Percentiles rank a stretch among this genome's conserved stretches.
phyloP scores from a whole-genome alignment of 2,888 invertebrate species.

The Dryococelus australis region DNA sequence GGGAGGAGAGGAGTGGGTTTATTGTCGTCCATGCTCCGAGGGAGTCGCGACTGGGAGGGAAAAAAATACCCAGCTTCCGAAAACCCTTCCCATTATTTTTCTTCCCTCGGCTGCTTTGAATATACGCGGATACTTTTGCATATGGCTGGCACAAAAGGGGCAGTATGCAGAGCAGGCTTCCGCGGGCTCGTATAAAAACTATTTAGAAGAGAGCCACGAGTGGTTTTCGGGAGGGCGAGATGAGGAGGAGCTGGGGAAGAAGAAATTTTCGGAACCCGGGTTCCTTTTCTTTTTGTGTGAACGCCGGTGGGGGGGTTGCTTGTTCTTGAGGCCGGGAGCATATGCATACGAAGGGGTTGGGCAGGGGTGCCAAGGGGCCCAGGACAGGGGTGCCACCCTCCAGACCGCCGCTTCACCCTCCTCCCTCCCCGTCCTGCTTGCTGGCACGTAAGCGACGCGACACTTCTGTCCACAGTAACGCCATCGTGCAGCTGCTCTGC shows the following conservation, averaged over 20 bases:
- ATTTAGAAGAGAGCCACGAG: not conserved
- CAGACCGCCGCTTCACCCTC: not conserved
- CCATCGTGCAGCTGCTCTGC: no score
- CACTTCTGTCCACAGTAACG: no score
- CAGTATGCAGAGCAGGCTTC: not conserved
- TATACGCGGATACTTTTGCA: slow-evolving; percentile 39
- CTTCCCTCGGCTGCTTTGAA: slow-evolving; percentile 35
- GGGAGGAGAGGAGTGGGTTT: no score
- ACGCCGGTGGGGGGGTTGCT: not conserved
- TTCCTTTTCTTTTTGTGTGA: slow-evolving; percentile 5
- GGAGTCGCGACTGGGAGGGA: not conserved
- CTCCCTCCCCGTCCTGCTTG: no score
- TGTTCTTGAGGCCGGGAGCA: slow-evolving; percentile 7
- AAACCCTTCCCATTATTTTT: slow-evolving; percentile 18
- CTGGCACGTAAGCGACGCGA: no score
- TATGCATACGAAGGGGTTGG: not conserved
- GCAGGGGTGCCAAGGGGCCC: not conserved
- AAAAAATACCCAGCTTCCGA: not conserved
- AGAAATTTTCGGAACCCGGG: not conserved
- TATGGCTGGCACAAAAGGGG: slow-evolving; percentile 29
- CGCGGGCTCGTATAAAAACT: not conserved
- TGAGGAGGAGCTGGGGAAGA: not conserved
- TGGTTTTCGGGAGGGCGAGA: not conserved
- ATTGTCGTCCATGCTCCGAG: not conserved
- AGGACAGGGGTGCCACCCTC: not conserved